phyloP scores from a whole-genome alignment of 2,113 vertebrate genomes.

The Apodemus speciosus region DNA sequence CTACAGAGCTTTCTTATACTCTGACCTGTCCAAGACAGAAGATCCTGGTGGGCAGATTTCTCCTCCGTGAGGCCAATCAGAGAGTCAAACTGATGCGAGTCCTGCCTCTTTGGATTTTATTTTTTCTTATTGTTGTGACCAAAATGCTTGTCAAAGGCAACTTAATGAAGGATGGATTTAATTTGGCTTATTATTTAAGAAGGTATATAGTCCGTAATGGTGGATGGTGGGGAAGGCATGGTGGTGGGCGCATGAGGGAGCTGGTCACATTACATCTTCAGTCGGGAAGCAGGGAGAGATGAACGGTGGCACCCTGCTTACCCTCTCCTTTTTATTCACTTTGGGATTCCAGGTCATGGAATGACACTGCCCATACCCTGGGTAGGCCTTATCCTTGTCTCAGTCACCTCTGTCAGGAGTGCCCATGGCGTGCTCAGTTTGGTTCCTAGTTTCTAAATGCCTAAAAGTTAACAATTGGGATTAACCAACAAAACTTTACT shows the following conservation, averaged over 20 bases:
- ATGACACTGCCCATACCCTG: not conserved
- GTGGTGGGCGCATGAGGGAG: not conserved
- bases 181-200: not conserved
- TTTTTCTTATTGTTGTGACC: not conserved
- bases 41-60: not conserved
- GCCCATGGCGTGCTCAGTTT: not conserved
- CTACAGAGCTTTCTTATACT: not conserved
- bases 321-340: not conserved
- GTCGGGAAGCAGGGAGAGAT: not conserved
- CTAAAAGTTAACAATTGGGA: not conserved
- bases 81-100: not conserved
- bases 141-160: not conserved
- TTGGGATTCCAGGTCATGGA: not conserved
- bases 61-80: not conserved
- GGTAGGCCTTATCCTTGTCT: not conserved
- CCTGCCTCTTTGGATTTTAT: not conserved
- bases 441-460: not conserved
- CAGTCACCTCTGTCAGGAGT: not conserved
- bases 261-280: not conserved
- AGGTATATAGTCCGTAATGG: not conserved
- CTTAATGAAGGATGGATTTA: not conserved
- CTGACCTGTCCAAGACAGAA: not conserved
- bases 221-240: not conserved
- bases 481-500: not conserved
- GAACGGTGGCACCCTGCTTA: not conserved